These are phyloP conservation scores for Calonectris borealis DNA, from an alignment of 2,113 vertebrate genomes.

Conservation along the genomic window DNA sequence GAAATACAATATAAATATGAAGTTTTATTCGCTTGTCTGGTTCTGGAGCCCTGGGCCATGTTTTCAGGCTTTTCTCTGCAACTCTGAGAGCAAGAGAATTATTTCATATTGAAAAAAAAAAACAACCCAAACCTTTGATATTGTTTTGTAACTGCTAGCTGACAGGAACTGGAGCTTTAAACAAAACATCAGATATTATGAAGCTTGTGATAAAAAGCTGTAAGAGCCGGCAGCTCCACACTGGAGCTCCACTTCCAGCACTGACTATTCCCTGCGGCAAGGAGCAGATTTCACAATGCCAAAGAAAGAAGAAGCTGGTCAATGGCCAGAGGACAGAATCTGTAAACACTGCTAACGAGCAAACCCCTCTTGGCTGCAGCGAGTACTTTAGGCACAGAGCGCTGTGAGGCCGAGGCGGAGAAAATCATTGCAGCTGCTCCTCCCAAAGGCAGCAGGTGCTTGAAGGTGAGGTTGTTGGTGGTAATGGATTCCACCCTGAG, in stretches of 20 bases:
- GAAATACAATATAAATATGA: not conserved
- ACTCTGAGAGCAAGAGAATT: not conserved
- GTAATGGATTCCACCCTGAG: not conserved
- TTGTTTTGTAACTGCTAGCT: conserved; percentile 20
- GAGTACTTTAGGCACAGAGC: not conserved
- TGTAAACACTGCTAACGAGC: not conserved
- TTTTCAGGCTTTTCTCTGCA: conserved; percentile 23
- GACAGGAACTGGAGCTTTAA: not conserved
- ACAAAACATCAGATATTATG: not conserved
- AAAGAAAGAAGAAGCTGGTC: conserved; percentile 1
- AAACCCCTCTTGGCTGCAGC: not conserved
- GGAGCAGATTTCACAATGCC: conserved; percentile 12
- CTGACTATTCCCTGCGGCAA: not conserved
- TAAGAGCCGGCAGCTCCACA: not conserved
- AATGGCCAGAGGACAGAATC: not conserved
- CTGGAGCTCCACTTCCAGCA: not conserved
- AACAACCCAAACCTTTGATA: not conserved
- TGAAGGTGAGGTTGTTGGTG: not conserved
- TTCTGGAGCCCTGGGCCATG: not conserved
- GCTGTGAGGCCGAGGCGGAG: accelerated
- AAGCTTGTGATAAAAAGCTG: conserved; percentile 11
- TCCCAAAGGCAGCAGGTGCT: not conserved
- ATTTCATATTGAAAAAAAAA: not conserved
- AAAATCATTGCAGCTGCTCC: not conserved
- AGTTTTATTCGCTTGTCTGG: conserved; percentile 12